Conservation (phyloP, 2,113 vertebrate genomes). For the Opisthocomus hoazin region DNA sequence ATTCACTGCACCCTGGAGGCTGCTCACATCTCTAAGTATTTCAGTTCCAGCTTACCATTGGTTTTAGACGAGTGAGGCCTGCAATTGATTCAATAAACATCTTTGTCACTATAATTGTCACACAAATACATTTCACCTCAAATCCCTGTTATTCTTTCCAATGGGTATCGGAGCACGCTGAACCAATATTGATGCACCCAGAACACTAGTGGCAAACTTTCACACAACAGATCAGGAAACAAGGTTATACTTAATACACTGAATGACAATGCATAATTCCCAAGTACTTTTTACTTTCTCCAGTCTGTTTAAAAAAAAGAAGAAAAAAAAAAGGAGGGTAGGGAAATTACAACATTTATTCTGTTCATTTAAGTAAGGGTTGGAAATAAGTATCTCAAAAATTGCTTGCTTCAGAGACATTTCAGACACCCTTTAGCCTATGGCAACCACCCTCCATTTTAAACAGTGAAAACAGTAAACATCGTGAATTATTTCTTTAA, state of each 20-base stretch:
- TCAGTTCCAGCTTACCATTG: background rate
- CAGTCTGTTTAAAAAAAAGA: background rate
- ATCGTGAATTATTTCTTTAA: background rate
- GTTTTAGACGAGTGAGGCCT: background rate
- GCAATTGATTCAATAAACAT: background rate
- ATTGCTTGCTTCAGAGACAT: background rate
- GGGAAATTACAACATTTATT: background rate
- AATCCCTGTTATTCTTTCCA: background rate
- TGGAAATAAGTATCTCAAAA: background rate
- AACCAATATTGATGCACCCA: background rate
- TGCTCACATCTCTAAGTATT: background rate
- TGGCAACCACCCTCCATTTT: background rate
- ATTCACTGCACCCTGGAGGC: background rate
- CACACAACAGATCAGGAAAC: background rate
- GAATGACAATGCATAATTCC: background rate
- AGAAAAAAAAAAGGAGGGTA: accelerated
- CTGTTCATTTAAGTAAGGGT: background rate
- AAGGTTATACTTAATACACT: background rate
- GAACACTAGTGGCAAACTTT: background rate
- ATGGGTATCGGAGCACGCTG: background rate
- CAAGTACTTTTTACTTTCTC: background rate
- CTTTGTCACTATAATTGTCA: background rate
- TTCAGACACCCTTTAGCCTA: background rate
- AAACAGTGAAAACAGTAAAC: background rate
- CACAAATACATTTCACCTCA: background rate